Base-by-base conservation (phyloP, 1,140 invertebrate species). In the Orussus abietinus region DNA sequence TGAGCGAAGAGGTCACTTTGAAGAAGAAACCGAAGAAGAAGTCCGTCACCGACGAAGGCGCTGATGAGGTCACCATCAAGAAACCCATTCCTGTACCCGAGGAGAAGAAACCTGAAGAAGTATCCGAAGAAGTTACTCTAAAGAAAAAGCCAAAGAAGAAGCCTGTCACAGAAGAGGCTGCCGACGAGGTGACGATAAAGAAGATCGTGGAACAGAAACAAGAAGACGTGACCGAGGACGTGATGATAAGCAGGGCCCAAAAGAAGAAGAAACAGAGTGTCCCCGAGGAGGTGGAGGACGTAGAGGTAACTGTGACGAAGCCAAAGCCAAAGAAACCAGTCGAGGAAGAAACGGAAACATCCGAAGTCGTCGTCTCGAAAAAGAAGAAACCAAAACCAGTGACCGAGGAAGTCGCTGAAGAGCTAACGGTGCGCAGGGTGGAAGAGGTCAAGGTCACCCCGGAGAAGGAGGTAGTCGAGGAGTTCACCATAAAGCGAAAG, bases 401-500 rank as follows among this genome's bases (percentile, higher is more conserved):
- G 5, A 25, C 39, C 3, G 62, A 64, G 11, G 54, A 48, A 14
- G 65, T 68, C 43, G 71, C 75, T 17, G 74, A 78, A 45, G 73
- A 80, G 60, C 29, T 65, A 10, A 62, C 55, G 6, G 49, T 61
- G 11, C 42, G 18, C 14, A 42, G 48, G 46, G 32, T 45, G 31
- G 46, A 57, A 38, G 40, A 62, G 42, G 18, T 62, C 45, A 25
- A 48, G 13, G 13, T 53, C 0, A 40, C 45, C 6, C 5, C 35
- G 15, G 30, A 40, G 9, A 53, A 55, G 9, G 49, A 55, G 34
- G 52, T 22, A 9, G 32, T 45, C 4, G 46, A 55, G 19, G 46
- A 57, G 34, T 72, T 79, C 47, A 80, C 75, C 5, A 69, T 82
- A 17, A 70, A 69, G 52, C 69, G 72, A 20, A 74, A 73, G 48